Percentiles rank a stretch among this genome's conserved stretches.
Conservation (phyloP, 1,140 invertebrate species). For the Pseudoatta argentina region DNA sequence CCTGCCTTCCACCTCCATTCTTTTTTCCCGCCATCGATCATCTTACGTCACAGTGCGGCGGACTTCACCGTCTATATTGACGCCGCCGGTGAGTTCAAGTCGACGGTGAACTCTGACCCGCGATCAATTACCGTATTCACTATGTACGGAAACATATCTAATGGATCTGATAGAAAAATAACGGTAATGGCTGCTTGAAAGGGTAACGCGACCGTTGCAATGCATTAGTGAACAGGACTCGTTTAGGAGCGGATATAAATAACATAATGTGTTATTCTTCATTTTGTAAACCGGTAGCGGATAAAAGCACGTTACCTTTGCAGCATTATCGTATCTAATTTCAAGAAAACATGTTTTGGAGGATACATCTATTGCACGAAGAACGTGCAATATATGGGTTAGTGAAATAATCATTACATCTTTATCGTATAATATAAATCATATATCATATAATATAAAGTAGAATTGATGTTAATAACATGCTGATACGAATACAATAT, state of each 20-base stretch:
- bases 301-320: slow-evolving; percentile 44
- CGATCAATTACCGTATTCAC: slow-evolving; percentile 44
- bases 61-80: slow-evolving; percentile 29
- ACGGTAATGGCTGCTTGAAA: slow-evolving; percentile 44
- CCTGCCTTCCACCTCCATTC: slow-evolving; percentile 14
- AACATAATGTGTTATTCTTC: slow-evolving; percentile 59
- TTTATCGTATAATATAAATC: background rate
- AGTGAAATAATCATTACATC: slow-evolving; percentile 40
- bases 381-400: slow-evolving; percentile 21
- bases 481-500: no score
- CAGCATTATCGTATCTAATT: slow-evolving; percentile 62
- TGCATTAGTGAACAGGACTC: slow-evolving; percentile 34
- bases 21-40: slow-evolving; percentile 49
- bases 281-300: slow-evolving; percentile 42
- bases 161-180: slow-evolving; percentile 61
- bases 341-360: slow-evolving; percentile 42
- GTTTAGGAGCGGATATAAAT: slow-evolving; percentile 60
- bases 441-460: background rate
- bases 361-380: background rate
- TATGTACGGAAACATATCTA: slow-evolving; percentile 33
- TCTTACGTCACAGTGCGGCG: slow-evolving; percentile 43
- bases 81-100: background rate
- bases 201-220: slow-evolving; percentile 47
- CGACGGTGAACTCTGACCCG: slow-evolving; percentile 8
- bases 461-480: no score